Conservation (phyloP, 2,888 invertebrate genomes). For the Drosophila mettleri region DNA sequence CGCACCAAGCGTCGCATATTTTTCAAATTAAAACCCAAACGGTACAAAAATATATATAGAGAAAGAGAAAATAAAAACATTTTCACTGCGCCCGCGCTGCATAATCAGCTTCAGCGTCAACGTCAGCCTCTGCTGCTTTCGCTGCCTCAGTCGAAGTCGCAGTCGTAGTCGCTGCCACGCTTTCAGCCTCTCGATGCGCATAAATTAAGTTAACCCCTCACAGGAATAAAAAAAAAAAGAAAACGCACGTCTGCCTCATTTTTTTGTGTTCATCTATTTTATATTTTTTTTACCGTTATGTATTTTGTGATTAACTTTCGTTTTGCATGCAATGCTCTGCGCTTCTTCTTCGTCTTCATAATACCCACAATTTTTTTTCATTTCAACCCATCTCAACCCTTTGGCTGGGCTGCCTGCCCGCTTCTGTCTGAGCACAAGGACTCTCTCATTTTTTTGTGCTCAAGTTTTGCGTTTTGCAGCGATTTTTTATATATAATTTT, state of each 20-base stretch:
- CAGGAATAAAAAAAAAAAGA: slow-evolving; percentile 44
- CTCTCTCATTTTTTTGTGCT: slow-evolving; percentile 43
- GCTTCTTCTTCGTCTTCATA: slow-evolving; percentile 47
- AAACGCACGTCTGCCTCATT: slow-evolving; percentile 71
- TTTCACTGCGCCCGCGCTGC: slow-evolving; percentile 57
- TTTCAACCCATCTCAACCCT: slow-evolving; percentile 75
- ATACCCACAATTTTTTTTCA: slow-evolving; percentile 34
- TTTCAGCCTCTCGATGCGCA: slow-evolving; percentile 66
- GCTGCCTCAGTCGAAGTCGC: slow-evolving; percentile 22
- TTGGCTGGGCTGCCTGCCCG: slow-evolving; percentile 41
- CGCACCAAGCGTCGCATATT: slow-evolving; percentile 78
- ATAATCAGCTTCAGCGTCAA: slow-evolving; percentile 68
- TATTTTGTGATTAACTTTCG: slow-evolving; percentile 82
- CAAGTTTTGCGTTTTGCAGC: slow-evolving; percentile 31
- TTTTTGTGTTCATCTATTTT: slow-evolving; percentile 61
- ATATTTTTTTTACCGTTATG: slow-evolving; percentile 62
- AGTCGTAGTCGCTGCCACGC: slow-evolving; percentile 57
- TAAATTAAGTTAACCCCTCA: slow-evolving; percentile 80
- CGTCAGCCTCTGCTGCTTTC: slow-evolving; percentile 8
- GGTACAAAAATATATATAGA: slow-evolving; percentile 34
- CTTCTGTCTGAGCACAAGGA: slow-evolving; percentile 63
- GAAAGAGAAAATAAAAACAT: slow-evolving; percentile 56
- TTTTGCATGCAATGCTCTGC: slow-evolving; percentile 74
- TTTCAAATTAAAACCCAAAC: slow-evolving; percentile 80
- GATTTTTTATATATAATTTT: slow-evolving; percentile 30